A percentile compares a stretch with the other conserved stretches of the same genome.
Evolutionary conservation across 2,113 vertebrate genomes (phyloP).

Genomic region (Alaudala cheleensis): DNA sequence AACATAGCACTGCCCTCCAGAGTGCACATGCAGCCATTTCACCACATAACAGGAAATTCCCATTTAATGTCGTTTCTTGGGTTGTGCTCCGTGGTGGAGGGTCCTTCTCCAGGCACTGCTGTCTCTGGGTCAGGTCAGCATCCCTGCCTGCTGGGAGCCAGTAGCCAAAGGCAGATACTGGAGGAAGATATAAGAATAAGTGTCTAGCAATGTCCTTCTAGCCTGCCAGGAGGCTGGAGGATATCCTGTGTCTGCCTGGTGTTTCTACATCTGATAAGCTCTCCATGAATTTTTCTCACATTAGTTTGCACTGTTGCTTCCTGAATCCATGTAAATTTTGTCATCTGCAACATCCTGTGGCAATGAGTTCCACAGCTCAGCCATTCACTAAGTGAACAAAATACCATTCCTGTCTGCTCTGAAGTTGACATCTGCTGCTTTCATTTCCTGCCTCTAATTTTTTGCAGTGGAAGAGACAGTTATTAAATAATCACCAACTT

Average conservation of each 20-base stretch:
- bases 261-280: background rate
- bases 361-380: background rate
- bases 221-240: background rate
- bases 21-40: background rate
- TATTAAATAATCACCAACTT: background rate
- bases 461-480: background rate
- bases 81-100: background rate
- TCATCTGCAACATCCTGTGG: background rate
- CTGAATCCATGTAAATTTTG: background rate
- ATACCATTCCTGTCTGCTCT: background rate
- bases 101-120: background rate
- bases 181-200: background rate
- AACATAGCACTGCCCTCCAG: background rate
- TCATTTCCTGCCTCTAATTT: conserved; percentile 6
- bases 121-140: background rate
- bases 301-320: background rate
- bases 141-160: background rate
- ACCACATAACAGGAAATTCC: background rate
- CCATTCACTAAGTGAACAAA: background rate
- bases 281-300: background rate
- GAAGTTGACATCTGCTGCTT: conserved; percentile 15
- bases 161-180: background rate
- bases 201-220: background rate
- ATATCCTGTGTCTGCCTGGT: background rate
- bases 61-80: background rate